Base-by-base conservation (phyloP, 2,797 vertebrate species). In the Pangasius sanitwongsei region DNA sequence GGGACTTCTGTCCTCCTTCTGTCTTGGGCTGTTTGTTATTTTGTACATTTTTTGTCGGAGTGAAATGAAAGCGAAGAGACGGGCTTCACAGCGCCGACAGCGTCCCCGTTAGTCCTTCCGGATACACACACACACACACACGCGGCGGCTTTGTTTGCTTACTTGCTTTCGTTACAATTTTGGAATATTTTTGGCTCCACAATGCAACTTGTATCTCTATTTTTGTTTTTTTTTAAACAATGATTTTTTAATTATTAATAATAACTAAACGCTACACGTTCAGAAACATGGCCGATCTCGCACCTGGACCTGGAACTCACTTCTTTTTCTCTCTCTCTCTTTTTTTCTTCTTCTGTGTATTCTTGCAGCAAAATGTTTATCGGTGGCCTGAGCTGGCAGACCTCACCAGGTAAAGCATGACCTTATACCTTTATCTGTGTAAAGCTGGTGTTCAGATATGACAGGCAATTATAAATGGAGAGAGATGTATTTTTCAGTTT, bases 321-420 rank as follows among this genome's bases (percentile, higher is more conserved):
- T 98, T 86, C 98, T 97, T 97, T 95, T 96, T 97, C 93, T 98
- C 96, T 97, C 97, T 67, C 28, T 48, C 75, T 11, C 16, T 72
- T 6, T 70, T 61, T 23, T 61, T 75, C 18, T 83, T 48, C 23
- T 13, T 86, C 37, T 80, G 18, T 97, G 2, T 97, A 96, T 96
- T 93, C 97, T 96, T 96, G 96, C 96, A 99, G 98, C 97, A 99
- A 99, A 97, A 99, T 98, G 98, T 99, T 99, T 97, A 98, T 99
- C 97, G 98, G 98, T 95, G 98, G 98, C 96, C 97, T 99, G 95
- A 98, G 98, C 97, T 99, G 98, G 98, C 98, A 99, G 94, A 98
- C 98, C 94, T 98, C 98, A 97, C 98, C 98, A 98, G 98, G 98
- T 98, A 97, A 97, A 97, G 75, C 92, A 93, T 95, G 92, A 55